These are phyloP conservation scores for Phyto melanocephala DNA, from an alignment of 2,888 invertebrate species.

Conservation along the genomic window DNA sequence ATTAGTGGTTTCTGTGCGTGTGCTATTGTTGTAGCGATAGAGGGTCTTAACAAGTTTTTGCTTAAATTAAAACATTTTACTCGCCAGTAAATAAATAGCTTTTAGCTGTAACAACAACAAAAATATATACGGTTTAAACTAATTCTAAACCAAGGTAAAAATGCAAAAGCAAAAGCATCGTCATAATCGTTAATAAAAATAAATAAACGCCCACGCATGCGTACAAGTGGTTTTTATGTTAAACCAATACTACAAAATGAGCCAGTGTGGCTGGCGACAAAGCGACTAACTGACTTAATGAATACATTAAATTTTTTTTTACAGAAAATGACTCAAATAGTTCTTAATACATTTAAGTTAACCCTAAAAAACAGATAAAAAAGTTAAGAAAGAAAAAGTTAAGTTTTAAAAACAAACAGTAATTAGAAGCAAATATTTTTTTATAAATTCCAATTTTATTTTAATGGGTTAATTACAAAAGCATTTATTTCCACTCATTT, in stretches of 20 bases:
- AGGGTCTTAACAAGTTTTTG: conserved; percentile 20
- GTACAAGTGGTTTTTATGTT: conserved; percentile 50
- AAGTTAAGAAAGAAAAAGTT: not conserved
- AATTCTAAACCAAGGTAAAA: conserved; percentile 50
- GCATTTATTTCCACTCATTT: not conserved
- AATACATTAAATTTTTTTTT: conserved; percentile 14
- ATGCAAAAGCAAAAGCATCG: conserved; percentile 14
- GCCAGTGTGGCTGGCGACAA: conserved; percentile 9
- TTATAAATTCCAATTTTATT: not conserved
- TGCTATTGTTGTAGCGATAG: not conserved
- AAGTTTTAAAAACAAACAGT: not conserved
- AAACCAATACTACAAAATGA: conserved; percentile 26
- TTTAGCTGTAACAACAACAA: not conserved
- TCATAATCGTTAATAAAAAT: conserved; percentile 12
- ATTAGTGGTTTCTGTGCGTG: not conserved
- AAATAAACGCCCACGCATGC: conserved; percentile 60
- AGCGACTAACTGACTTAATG: conserved; percentile 15
- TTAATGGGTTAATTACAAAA: conserved; percentile 28
- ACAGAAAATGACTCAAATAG: conserved; percentile 41
- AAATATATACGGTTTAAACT: conserved; percentile 9
- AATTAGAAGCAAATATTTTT: too few species aligned
- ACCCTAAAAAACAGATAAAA: not conserved
- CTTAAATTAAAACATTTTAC: conserved; percentile 51
- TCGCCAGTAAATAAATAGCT: conserved; percentile 7
- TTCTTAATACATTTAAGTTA: conserved; percentile 14